These are phyloP conservation scores for Falco punctatus DNA, from an alignment of 2,113 vertebrate species.

Conservation along the genomic window DNA sequence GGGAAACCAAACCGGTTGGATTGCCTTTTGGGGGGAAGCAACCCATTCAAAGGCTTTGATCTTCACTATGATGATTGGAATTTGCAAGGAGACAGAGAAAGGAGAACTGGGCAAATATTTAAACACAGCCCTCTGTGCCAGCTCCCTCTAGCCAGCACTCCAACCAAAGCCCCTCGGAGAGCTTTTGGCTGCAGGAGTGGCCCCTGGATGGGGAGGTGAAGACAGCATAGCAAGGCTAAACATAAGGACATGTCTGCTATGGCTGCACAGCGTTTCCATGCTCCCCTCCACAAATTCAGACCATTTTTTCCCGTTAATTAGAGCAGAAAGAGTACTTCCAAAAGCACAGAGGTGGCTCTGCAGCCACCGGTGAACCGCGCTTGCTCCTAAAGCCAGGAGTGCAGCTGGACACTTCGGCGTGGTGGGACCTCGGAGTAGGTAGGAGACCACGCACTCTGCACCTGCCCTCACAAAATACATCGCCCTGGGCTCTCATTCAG, in stretches of 20 bases:
- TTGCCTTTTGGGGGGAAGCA: background rate
- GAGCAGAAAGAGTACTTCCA: background rate
- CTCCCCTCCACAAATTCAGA: background rate
- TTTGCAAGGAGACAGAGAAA: background rate
- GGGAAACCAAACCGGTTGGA: conserved; percentile 8
- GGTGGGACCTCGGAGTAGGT: background rate
- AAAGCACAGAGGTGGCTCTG: background rate
- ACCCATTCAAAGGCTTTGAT: conserved; percentile 25
- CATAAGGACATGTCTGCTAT: background rate
- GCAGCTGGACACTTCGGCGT: rapidly evolving
- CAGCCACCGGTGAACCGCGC: background rate
- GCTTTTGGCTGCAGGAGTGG: background rate
- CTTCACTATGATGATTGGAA: background rate
- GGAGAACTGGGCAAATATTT: background rate
- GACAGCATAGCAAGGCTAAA: background rate
- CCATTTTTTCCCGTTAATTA: rapidly evolving
- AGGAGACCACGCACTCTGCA: rapidly evolving
- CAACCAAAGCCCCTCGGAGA: background rate
- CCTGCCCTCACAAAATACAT: background rate
- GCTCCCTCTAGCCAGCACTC: background rate
- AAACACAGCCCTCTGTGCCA: background rate
- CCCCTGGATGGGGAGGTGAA: background rate
- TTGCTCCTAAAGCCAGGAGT: background rate
- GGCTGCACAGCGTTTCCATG: rapidly evolving
- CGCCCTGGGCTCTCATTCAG: rapidly evolving